Evolutionary conservation across 2,888 invertebrate species (phyloP).

Genomic region (Physocephala rufipes): DNA sequence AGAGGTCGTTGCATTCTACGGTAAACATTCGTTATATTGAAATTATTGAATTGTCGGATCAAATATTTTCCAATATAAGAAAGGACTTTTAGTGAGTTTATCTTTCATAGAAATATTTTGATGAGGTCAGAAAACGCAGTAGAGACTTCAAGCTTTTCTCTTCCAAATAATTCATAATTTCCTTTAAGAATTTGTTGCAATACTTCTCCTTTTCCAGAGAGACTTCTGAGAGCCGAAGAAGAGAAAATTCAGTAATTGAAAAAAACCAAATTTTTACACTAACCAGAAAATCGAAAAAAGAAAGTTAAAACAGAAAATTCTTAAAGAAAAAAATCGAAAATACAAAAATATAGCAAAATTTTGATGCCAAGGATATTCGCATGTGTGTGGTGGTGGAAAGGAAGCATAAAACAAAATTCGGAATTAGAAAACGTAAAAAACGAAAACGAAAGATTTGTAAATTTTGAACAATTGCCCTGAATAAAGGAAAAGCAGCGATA

Average conservation of each 20-base stretch:
- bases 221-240: slow-evolving; percentile 63
- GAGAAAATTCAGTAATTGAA: slow-evolving; percentile 50
- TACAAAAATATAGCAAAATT: slow-evolving; percentile 47
- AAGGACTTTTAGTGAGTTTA: too few relatives aligned
- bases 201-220: slow-evolving; percentile 53
- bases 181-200: slow-evolving; percentile 13
- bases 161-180: slow-evolving; percentile 16
- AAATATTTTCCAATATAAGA: too few relatives aligned
- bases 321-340: slow-evolving; percentile 39
- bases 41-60: too few relatives aligned
- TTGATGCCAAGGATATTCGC: slow-evolving; percentile 64
- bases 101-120: too few relatives aligned
- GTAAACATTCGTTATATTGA: too few relatives aligned
- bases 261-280: slow-evolving; percentile 27
- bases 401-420: slow-evolving; percentile 64
- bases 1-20: too few relatives aligned
- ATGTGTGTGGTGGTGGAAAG: slow-evolving; percentile 65
- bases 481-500: slow-evolving; percentile 48
- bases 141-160: slow-evolving; percentile 9
- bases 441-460: slow-evolving; percentile 61
- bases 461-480: slow-evolving; percentile 46
- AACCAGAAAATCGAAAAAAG: slow-evolving; percentile 40
- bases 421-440: slow-evolving; percentile 64
- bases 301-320: slow-evolving; percentile 40
- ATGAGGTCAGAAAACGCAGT: too few relatives aligned